A percentile compares a stretch with the other conserved stretches of the same genome.
Conservation (phyloP, 2,797 vertebrate species). For the Alcedo atthis region DNA sequence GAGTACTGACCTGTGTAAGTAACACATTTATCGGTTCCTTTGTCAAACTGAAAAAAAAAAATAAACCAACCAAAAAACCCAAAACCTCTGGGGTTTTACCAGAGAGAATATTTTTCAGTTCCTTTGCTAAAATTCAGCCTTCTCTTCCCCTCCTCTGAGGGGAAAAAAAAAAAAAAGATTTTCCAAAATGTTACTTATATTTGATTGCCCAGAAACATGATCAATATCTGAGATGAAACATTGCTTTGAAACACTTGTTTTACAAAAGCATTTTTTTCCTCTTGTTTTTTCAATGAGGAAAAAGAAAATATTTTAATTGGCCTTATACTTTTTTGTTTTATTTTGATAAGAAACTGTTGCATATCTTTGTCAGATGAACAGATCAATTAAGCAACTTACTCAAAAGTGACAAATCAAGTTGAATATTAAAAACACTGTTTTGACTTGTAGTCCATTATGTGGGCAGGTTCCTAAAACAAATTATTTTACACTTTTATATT, state of each 20-base stretch:
- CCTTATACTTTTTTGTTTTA: fast-evolving
- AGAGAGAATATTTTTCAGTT: not conserved
- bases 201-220: not conserved
- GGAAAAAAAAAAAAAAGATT: not conserved
- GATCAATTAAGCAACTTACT: not conserved
- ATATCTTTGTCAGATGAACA: not conserved
- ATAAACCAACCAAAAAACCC: no score
- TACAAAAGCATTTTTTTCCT: not conserved
- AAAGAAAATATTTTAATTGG: not conserved
- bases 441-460: not conserved
- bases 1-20: constrained; percentile 34
- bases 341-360: not conserved
- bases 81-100: not conserved
- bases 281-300: not conserved
- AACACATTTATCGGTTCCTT: constrained; percentile 31
- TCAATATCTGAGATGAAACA: not conserved
- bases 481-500: not conserved
- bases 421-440: not conserved
- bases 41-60: not conserved
- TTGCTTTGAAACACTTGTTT: not conserved
- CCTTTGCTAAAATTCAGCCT: not conserved
- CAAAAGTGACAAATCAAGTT: not conserved
- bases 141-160: not conserved
- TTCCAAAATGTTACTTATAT: not conserved
- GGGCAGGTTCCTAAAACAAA: not conserved